These are phyloP conservation scores for Strix uralensis DNA, from an alignment of 2,113 vertebrate genomes.

Conservation along the genomic window DNA sequence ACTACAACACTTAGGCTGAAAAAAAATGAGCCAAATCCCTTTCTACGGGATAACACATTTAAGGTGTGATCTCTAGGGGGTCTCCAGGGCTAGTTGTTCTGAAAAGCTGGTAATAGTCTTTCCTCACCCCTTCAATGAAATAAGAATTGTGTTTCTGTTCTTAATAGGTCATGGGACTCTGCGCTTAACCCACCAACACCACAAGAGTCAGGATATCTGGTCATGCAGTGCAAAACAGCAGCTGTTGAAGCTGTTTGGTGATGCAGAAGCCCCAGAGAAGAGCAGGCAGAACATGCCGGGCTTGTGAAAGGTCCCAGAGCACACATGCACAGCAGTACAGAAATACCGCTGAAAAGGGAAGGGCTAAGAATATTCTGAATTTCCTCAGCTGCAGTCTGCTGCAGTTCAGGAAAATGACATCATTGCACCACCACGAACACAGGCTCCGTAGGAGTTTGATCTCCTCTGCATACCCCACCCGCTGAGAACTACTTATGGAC, in stretches of 20 bases:
- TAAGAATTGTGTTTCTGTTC: background rate
- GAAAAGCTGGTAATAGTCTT: background rate
- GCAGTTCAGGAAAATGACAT: slow-evolving; percentile 28
- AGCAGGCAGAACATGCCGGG: rapidly evolving
- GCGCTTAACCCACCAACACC: background rate
- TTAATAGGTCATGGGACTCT: background rate
- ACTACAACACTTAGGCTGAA: background rate
- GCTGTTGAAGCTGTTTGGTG: background rate
- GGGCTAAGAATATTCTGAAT: background rate
- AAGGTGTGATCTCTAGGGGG: background rate
- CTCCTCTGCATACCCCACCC: background rate
- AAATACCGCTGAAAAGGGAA: background rate
- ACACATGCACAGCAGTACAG: rapidly evolving
- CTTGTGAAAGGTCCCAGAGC: background rate
- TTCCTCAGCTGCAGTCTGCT: slow-evolving; percentile 34
- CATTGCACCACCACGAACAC: background rate
- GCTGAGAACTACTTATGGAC: background rate
- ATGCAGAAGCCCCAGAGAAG: background rate
- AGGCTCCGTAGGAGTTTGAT: background rate
- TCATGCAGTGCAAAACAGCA: background rate
- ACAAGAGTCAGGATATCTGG: background rate
- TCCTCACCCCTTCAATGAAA: rapidly evolving
- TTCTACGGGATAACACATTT: background rate
- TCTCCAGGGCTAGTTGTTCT: rapidly evolving
- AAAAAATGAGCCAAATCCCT: background rate